Percentiles rank a stretch among this genome's conserved stretches.
phyloP scores from a whole-genome alignment of 2,888 invertebrate genomes.

The Physocephala rufipes region DNA sequence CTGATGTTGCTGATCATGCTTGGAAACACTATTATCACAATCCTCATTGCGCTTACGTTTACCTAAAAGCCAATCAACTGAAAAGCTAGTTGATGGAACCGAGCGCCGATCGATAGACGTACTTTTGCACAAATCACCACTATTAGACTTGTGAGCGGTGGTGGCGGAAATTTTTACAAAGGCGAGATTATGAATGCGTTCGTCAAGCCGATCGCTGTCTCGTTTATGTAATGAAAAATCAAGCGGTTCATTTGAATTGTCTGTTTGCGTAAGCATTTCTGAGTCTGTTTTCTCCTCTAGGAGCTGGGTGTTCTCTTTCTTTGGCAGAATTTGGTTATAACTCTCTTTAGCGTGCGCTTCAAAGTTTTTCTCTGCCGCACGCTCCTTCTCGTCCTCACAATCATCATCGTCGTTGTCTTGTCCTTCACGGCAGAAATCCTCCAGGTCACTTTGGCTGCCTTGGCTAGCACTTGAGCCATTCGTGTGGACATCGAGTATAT shows the following conservation, averaged over 20 bases:
- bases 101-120: neutral
- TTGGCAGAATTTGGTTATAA: slow-evolving; percentile 16
- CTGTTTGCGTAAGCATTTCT: slow-evolving; percentile 27
- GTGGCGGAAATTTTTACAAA: slow-evolving; percentile 25
- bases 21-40: slow-evolving; percentile 33
- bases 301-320: neutral
- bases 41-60: slow-evolving; percentile 53
- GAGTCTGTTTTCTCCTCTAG: neutral
- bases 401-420: slow-evolving; percentile 48
- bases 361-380: slow-evolving; percentile 41
- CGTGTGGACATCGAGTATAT: slow-evolving; percentile 51
- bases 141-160: neutral
- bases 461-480: slow-evolving; percentile 57
- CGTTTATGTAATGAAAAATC: slow-evolving; percentile 63
- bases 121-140: neutral
- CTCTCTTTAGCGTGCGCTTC: slow-evolving; percentile 45
- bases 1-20: slow-evolving; percentile 42
- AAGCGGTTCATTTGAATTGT: slow-evolving; percentile 59
- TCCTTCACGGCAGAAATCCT: slow-evolving; percentile 51
- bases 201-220: slow-evolving; percentile 26
- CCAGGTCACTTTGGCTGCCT: slow-evolving; percentile 55
- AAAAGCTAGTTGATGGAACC: slow-evolving; percentile 50
- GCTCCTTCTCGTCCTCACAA: too few species aligned
- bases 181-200: slow-evolving; percentile 39
- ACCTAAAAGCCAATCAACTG: slow-evolving; percentile 58